Evolutionary conservation across 2,888 invertebrate species (phyloP), one percentile per base, ranked within the genome.

Genomic region (Chromoteleia sp.): DNA sequence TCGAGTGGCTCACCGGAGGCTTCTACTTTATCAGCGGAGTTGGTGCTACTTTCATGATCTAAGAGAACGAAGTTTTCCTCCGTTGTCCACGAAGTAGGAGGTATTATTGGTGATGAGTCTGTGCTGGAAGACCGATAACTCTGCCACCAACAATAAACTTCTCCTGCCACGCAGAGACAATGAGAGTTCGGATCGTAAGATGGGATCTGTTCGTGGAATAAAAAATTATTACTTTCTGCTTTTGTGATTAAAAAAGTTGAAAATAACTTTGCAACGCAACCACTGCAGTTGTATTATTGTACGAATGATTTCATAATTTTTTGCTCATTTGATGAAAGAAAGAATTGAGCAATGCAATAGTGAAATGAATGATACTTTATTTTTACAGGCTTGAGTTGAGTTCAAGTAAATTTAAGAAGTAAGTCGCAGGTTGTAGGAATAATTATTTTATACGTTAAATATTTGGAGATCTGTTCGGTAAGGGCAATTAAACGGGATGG

Each of bases 91-190:
- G 82, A 56, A n/a, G 74, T 6, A 7, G 76, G 39, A 30, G 61
- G 39, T 33, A 67, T 39, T 54, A 61, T 65, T 45, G 71, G 59
- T 14, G 65, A 81, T 17, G 82, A 68, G 68, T 82, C 77, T 70
- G 82, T 67, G 19, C 70, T 82, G n/a, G 63, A 73, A 63, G 63
- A 68, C 67, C 58, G 76, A 84, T 82, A 82, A 71, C 87, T 87
- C 76, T 89, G 89, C 91, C 91, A 91, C 88, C 90, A 91, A 82
- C 91, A 91, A 83, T 90, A 91, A 71, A 91, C 89, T 65, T 91
- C 90, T 19, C 91, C 91, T 15, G 87, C 91, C 33, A 91, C 90
- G 84, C 91, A 91, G 50, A 91, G 86, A 73, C 91, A 91, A 77
- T 91, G 91, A 19, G 89, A 89, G 82, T 88, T 89, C 21, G 84